These are phyloP conservation scores for Potamilus streckersoni DNA, from an alignment of 1,140 invertebrate genomes.

Conservation along the genomic window DNA sequence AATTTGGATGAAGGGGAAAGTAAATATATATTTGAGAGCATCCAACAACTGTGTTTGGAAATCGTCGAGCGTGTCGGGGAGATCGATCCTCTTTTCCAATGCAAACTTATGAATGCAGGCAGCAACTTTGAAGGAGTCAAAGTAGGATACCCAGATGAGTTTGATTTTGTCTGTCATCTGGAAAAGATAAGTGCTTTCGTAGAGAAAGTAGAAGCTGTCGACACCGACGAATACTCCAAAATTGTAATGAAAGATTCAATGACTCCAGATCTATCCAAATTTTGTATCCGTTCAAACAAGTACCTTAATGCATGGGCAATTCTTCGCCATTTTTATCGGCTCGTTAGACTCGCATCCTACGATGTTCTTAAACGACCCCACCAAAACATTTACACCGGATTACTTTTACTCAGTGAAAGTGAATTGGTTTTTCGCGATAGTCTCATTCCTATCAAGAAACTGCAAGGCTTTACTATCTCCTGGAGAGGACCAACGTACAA, in stretches of 20 bases:
- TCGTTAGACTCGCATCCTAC: not conserved
- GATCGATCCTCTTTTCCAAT: constrained; percentile 12
- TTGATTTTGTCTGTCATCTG: constrained; percentile 15
- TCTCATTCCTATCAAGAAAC: not conserved
- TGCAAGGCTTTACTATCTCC: not conserved
- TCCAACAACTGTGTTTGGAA: not conserved
- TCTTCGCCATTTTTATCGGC: constrained; percentile 10
- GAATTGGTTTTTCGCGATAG: not conserved
- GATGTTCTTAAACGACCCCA: not conserved
- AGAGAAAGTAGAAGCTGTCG: constrained; percentile 2
- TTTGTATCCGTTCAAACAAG: not conserved
- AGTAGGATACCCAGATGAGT: constrained; percentile 22
- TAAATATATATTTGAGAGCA: not conserved
- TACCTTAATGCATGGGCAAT: not conserved
- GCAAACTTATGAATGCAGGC: constrained; percentile 8
- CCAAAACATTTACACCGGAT: constrained; percentile 8
- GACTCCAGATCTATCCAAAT: not conserved
- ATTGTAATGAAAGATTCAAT: constrained; percentile 1
- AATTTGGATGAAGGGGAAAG: constrained; percentile 1
- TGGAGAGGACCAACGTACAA: constrained; percentile 6
- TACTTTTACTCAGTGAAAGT: constrained; percentile 5
- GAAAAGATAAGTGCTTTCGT: not conserved
- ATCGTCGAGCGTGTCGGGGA: constrained; percentile 2
- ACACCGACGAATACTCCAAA: constrained; percentile 1
- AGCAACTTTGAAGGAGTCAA: constrained; percentile 16